These are phyloP conservation scores for Venustaconcha ellipsiformis DNA, from an alignment of 1,140 invertebrate species.

Conservation along the genomic window DNA sequence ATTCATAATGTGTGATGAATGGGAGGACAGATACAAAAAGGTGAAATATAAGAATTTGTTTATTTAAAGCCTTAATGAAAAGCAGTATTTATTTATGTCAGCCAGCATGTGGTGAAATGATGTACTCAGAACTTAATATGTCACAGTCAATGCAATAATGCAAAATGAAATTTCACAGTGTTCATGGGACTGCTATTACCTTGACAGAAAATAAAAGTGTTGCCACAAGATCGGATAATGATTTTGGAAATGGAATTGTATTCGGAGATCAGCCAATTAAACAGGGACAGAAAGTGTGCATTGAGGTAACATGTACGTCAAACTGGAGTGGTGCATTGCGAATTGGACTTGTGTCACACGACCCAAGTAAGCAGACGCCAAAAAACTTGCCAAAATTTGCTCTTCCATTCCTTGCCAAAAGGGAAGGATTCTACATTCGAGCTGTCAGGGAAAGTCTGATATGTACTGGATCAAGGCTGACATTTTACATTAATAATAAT, in stretches of 20 bases:
- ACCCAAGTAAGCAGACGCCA: constrained; percentile 53
- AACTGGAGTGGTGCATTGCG: constrained; percentile 68
- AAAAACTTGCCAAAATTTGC: constrained; percentile 62
- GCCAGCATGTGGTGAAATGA: no score
- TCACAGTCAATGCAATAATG: no score
- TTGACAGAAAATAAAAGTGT: constrained; percentile 44
- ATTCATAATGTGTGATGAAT: no score
- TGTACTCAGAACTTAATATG: no score
- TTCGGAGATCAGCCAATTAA: constrained; percentile 65
- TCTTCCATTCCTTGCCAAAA: constrained; percentile 61
- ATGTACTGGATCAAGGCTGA: constrained; percentile 53
- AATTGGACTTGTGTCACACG: constrained; percentile 64
- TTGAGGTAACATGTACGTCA: constrained; percentile 53
- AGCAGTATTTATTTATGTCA: no score
- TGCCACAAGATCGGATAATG: constrained; percentile 50
- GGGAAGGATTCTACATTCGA: constrained; percentile 66
- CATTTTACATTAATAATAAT: constrained; percentile 58
- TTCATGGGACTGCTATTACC: constrained; percentile 54
- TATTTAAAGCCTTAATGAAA: no score
- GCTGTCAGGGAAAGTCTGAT: constrained; percentile 59
- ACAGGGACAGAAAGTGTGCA: constrained; percentile 56
- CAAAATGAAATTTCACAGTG: constrained; percentile 60
- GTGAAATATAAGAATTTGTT: no score
- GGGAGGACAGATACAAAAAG: no score
- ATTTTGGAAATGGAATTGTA: constrained; percentile 67